A percentile compares a stretch with the other conserved stretches of the same genome.
Evolutionary conservation across 1,140 invertebrate species (phyloP).

Genomic region (Aphis gossypii): DNA sequence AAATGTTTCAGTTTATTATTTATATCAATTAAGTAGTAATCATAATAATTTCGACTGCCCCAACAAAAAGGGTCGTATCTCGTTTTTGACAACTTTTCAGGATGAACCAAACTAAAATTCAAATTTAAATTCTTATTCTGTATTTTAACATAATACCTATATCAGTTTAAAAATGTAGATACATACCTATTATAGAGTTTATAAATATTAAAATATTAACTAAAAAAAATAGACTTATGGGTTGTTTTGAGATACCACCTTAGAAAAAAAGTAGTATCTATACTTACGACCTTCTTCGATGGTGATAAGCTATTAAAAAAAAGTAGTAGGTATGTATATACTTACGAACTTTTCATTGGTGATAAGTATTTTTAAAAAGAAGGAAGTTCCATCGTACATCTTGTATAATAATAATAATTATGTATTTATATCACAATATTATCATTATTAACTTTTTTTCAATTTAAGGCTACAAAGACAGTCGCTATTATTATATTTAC

Average conservation of each 20-base stretch:
- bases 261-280: slow-evolving; percentile 18
- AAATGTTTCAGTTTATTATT: no score
- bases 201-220: neutral
- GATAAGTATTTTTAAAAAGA: no score
- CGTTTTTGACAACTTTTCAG: neutral
- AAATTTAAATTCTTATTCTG: neutral
- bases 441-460: no score
- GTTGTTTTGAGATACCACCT: neutral
- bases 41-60: neutral
- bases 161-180: neutral
- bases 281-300: slow-evolving; percentile 17
- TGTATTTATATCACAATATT: no score
- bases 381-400: no score
- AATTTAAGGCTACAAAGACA: no score
- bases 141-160: neutral
- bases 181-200: neutral
- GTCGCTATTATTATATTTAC: no score
- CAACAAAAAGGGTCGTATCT: neutral
- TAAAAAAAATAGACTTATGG: neutral
- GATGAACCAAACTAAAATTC: neutral
- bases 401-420: no score
- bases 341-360: no score
- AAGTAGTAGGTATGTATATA: no score
- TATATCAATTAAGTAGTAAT: no score
- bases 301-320: neutral